Base-by-base conservation (phyloP, 2,888 invertebrate genomes). In the Lymantria monacha region DNA sequence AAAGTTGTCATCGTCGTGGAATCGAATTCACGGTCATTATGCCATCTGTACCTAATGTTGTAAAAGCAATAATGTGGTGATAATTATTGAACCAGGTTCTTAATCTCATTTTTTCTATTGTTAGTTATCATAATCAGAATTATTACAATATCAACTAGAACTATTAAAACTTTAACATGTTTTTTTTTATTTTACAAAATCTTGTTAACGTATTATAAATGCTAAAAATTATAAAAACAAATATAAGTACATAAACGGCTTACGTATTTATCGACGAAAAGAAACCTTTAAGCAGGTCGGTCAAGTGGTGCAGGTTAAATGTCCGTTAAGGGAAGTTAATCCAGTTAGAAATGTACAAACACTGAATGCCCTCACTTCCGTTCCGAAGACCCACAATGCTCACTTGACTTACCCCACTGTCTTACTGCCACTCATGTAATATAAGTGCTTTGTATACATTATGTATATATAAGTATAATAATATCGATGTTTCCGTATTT, bases 331-430 rank as follows among this genome's bases (percentile, higher is more conserved):
- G 68, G 57, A 70, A 78, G 75, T 68, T 90, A 90, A 91, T 88
- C 91, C 87, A 77, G 82, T 91, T 89, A 88, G 87, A 91, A 74
- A 90, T 84, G 81, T 87, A 91, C 87, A 90, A 91, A 90, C 87
- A 88, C 73, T 77, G 83, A 81, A 74, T 83, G 83, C 80, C 84
- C 85, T 79, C 80, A 85, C 87, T 88, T 88, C 87, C 88, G 83
- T 58, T 67, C 70, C 57, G 89, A 91, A 91, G 90, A 85, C 91
- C 85, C 78, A 84, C 88, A 89, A 83, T 71, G 74, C 68, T 81
- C 79, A 77, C 76, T 74, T 74, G 63, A 79, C 81, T 82, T 85
- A 86, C 87, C 86, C 87, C 76, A 88, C 81, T 87, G 87, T 87
- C 87, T 88, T 87, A 88, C 85, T 86, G 83, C 73, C 82, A 75